Base-by-base conservation (phyloP, 2,797 vertebrate species). In the Morus bassanus region DNA sequence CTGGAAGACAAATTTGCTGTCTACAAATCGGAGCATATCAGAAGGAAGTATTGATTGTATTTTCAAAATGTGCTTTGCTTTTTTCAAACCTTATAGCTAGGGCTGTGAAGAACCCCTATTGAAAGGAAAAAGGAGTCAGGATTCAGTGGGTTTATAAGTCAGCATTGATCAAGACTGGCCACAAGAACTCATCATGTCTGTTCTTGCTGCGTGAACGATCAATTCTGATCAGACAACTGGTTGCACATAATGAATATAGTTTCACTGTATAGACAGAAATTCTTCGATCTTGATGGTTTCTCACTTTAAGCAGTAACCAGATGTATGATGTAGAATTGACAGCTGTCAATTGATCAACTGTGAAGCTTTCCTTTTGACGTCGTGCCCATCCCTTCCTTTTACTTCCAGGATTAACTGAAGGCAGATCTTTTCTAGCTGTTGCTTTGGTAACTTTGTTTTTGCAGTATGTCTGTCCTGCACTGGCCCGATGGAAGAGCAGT, bases 381-480 rank as follows among this genome's bases (percentile, higher is more conserved):
- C 5, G 6, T 64, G 7, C n/a, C 80, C 51, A 73, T 89, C 54
- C n/a, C 3, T 86, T 88, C 41, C 78, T 61, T 91, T 79, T 67
- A 46, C 53, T 80, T 94, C 70, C 37, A 46, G 85, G 88, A 88
- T 85, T 95, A 92, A 91, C 46, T 59, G 83, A 65, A 74, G 50
- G 50, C 59, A 56, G 77, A 65, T 85, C 69, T 94, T 91, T 95
- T 75, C 67, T 84, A 89, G 85, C 91, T 93, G 69, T 93, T 96
- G 75, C 84, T 96, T 93, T 82, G 84, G 54, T 96, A 85, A 89
- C 90, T 93, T 83, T 39, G 69, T 95, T 91, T 89, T 92, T 91
- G 88, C 91, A 86, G 54, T 89, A 28, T 95, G 87, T 97, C 81
- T 95, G 19, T 95, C 80, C 91, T 95, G 82, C 95, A 86, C 86